A percentile compares a stretch with the other conserved stretches of the same genome.
phyloP scores from a whole-genome alignment of 2,113 vertebrate species.

The Dipodomys spectabilis region DNA sequence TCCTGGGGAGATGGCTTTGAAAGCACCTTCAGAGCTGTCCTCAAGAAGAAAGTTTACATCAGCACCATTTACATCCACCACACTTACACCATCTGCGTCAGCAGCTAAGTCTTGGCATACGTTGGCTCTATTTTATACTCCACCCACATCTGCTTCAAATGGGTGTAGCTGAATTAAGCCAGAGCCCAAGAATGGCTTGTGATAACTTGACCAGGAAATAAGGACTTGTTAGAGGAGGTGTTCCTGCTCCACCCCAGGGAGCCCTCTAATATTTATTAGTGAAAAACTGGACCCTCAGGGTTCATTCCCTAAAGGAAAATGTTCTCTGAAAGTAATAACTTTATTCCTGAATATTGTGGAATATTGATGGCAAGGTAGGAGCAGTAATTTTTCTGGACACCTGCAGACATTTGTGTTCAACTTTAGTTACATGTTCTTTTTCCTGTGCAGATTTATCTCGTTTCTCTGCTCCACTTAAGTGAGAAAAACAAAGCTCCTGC shows the following conservation, averaged over 20 bases:
- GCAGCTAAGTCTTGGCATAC: constrained; percentile 79
- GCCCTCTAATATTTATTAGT: constrained; percentile 16
- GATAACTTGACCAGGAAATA: constrained; percentile 74
- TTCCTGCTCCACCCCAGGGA: background rate
- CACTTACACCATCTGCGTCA: constrained; percentile 81
- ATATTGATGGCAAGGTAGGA: constrained; percentile 6
- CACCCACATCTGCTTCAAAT: constrained; percentile 63
- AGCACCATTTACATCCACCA: constrained; percentile 76
- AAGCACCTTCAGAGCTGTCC: constrained; percentile 73
- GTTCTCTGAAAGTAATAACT: background rate
- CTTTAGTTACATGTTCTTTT: background rate
- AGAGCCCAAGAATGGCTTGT: constrained; percentile 72
- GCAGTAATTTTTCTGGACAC: constrained; percentile 8
- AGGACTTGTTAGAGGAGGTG: constrained; percentile 69
- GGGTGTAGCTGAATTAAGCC: constrained; percentile 81
- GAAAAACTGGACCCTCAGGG: background rate
- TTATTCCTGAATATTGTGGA: constrained; percentile 11
- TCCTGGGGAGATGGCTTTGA: constrained; percentile 32
- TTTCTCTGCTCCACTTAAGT: background rate
- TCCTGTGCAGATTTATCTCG: background rate
- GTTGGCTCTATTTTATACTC: constrained; percentile 84
- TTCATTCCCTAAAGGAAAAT: constrained; percentile 11
- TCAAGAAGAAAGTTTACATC: constrained; percentile 82
- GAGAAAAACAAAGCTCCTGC: background rate
- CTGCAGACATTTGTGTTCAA: background rate